Percentiles rank a stretch among this genome's conserved stretches.
phyloP scores from a whole-genome alignment of 2,888 invertebrate species.

The Monochamus alternatus region DNA sequence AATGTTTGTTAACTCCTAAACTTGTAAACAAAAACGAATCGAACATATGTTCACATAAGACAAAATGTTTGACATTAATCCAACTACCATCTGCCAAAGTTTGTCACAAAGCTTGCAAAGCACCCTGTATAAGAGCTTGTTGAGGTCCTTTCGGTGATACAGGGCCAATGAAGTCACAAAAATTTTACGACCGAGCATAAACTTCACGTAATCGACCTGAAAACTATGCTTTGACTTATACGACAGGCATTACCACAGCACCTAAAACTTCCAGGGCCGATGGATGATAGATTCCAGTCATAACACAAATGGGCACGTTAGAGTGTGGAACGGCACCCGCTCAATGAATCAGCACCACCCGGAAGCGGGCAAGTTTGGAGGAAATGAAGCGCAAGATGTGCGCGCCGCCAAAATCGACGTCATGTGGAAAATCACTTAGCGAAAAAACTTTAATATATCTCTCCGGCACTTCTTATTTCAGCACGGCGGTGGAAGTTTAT shows the following conservation, averaged over 20 bases:
- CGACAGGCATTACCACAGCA: neutral
- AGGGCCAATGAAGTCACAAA: no score
- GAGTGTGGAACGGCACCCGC: constrained; percentile 37
- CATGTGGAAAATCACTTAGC: constrained; percentile 52
- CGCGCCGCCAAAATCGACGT: constrained; percentile 43
- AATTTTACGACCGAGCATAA: no score
- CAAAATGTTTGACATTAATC: no score
- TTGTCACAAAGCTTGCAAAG: no score
- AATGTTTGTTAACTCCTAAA: no score
- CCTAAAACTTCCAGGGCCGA: neutral
- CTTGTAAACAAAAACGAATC: no score
- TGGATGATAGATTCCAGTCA: constrained; percentile 24
- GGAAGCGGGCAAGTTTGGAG: constrained; percentile 49
- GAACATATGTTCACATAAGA: no score
- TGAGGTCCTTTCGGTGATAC: no score
- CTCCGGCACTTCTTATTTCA: constrained; percentile 44
- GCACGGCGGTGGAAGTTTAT: constrained; percentile 36
- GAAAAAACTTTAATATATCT: constrained; percentile 51
- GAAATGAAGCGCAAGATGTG: constrained; percentile 52
- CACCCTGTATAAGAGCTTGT: no score
- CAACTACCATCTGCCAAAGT: no score
- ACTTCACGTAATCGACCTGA: neutral
- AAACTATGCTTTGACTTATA: neutral
- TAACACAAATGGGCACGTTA: constrained; percentile 47
- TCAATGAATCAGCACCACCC: constrained; percentile 48